phyloP scores from a whole-genome alignment of 2,888 invertebrate genomes.

The Pyrocoelia pectoralis region DNA sequence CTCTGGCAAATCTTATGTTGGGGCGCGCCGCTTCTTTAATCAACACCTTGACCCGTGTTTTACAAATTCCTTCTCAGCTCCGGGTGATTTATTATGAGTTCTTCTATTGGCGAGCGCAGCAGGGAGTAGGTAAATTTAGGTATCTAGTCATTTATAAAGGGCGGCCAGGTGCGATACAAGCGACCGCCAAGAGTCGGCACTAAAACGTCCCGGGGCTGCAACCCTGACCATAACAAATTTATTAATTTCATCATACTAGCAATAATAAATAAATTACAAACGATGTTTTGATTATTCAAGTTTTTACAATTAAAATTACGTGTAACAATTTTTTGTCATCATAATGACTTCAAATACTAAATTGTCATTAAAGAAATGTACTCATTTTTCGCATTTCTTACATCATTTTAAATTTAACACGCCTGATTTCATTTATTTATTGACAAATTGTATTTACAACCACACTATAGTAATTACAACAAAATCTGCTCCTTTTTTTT shows the following conservation, averaged over 20 bases:
- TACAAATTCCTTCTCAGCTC: conserved; percentile 58
- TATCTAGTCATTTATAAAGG: conserved; percentile 52
- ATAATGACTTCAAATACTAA: background rate
- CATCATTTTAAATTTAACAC: too few relatives aligned
- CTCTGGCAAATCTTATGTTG: conserved; percentile 45
- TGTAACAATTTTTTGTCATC: background rate
- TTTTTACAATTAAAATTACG: conserved; percentile 17
- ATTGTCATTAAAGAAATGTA: too few relatives aligned
- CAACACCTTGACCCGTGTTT: conserved; percentile 59
- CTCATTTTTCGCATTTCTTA: too few relatives aligned
- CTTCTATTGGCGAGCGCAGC: conserved; percentile 58
- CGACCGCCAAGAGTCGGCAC: conserved; percentile 47
- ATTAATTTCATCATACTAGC: conserved; percentile 44
- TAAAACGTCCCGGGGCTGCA: conserved; percentile 47
- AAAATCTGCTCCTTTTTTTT: too few relatives aligned
- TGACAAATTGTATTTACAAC: too few relatives aligned
- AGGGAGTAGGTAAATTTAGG: conserved; percentile 54
- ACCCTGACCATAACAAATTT: conserved; percentile 52
- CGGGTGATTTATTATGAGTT: conserved; percentile 59
- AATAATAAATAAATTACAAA: conserved; percentile 30
- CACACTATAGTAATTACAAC: too few relatives aligned
- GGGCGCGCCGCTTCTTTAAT: conserved; percentile 57
- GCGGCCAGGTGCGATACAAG: conserved; percentile 52
- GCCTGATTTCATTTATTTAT: too few relatives aligned
- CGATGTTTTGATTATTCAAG: conserved; percentile 27